Evolutionary conservation across 2,888 invertebrate genomes (phyloP).

Genomic region (Erebia epiphron): DNA sequence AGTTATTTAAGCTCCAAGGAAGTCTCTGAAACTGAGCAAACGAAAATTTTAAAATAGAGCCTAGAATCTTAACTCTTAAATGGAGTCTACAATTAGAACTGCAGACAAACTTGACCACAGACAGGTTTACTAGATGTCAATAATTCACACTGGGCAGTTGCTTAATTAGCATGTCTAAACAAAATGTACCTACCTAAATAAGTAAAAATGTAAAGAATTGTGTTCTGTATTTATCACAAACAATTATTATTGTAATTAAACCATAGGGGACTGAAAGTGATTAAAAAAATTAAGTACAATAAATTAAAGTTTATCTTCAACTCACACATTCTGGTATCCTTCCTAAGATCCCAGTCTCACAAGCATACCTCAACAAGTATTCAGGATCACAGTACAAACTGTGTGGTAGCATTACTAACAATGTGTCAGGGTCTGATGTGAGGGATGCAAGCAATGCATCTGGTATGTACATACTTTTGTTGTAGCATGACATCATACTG

Average conservation of each 20-base stretch:
- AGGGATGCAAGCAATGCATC: slow-evolving; percentile 71
- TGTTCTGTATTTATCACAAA: too few relatives aligned
- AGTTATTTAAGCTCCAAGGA: not conserved
- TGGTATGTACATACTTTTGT: slow-evolving; percentile 53
- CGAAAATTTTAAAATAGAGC: too few relatives aligned
- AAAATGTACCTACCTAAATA: too few relatives aligned
- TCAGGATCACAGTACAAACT: slow-evolving; percentile 71
- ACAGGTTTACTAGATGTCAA: too few relatives aligned
- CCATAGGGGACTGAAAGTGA: not conserved
- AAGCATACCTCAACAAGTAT: slow-evolving; percentile 55
- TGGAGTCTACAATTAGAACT: too few relatives aligned
- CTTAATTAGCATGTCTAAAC: too few relatives aligned
- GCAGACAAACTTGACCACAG: too few relatives aligned
- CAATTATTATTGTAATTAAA: not conserved
- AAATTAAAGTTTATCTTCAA: slow-evolving; percentile 19
- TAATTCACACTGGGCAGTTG: too few relatives aligned
- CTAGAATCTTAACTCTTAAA: too few relatives aligned
- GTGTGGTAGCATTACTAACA: slow-evolving; percentile 62
- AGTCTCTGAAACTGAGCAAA: too few relatives aligned
- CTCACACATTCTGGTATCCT: slow-evolving; percentile 61
- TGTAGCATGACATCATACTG: slow-evolving; percentile 45
- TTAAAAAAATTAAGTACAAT: not conserved
- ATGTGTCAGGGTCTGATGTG: slow-evolving; percentile 57
- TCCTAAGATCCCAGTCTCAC: slow-evolving; percentile 51
- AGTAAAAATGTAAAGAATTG: too few relatives aligned